phyloP scores from a whole-genome alignment of 1,140 invertebrate genomes.

The Amyelois transitella region DNA sequence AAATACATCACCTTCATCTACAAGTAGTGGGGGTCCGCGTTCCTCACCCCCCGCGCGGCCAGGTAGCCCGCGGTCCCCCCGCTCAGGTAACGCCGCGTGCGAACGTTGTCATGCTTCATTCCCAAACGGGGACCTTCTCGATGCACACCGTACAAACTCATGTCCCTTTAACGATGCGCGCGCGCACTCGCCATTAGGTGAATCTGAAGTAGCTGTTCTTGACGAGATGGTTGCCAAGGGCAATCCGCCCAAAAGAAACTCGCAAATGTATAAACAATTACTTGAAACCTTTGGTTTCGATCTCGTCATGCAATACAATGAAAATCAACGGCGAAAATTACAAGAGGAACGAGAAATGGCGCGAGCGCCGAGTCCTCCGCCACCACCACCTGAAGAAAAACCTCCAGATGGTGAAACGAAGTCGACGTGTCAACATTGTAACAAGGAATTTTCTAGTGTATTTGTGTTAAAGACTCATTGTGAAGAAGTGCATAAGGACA shows the following conservation, averaged over 20 bases:
- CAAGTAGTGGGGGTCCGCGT: constrained; percentile 73
- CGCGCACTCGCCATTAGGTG: constrained; percentile 72
- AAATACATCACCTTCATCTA: constrained; percentile 75
- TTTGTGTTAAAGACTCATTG: constrained; percentile 97
- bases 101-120: constrained; percentile 86
- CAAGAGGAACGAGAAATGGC: constrained; percentile 72
- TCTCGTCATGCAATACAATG: constrained; percentile 97
- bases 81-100: constrained; percentile 76
- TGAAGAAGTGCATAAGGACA: constrained; percentile 94
- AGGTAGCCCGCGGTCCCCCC: constrained; percentile 74
- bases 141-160: constrained; percentile 87
- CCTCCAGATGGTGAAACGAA: constrained; percentile 78
- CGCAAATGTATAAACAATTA: constrained; percentile 92
- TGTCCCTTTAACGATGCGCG: constrained; percentile 84
- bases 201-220: constrained; percentile 68
- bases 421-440: constrained; percentile 91
- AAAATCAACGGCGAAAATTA: constrained; percentile 86
- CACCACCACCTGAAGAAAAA: constrained; percentile 76
- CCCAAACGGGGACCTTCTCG: constrained; percentile 85
- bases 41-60: constrained; percentile 70
- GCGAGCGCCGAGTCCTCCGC: constrained; percentile 74
- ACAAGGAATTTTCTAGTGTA: constrained; percentile 95
- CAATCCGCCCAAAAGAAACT: constrained; percentile 79
- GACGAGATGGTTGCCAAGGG: constrained; percentile 71
- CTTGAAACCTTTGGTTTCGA: constrained; percentile 96